Percentiles rank a stretch among this genome's conserved stretches.
These are phyloP conservation scores for Aurelia sp. DNA, from an alignment of 30 jellyfish, hydroid and myxozoan species.

Conservation along the genomic window DNA sequence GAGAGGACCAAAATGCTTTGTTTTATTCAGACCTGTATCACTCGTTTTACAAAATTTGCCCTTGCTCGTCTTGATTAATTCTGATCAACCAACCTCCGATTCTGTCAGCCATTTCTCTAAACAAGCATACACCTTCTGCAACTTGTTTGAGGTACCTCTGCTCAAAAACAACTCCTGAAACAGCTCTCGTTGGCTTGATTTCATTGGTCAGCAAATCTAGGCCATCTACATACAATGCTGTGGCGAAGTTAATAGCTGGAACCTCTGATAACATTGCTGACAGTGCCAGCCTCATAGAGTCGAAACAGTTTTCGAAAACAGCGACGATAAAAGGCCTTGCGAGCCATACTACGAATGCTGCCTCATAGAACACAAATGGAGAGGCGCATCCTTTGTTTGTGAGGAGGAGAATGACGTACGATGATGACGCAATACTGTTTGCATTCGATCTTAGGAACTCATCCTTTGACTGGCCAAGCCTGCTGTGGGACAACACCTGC, in stretches of 20 bases:
- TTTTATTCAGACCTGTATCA: no score
- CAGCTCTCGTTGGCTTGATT: slow-evolving; percentile 44
- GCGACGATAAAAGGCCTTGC: slow-evolving; percentile 42
- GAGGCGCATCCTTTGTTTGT: slow-evolving; percentile 55
- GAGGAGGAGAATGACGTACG: slow-evolving; percentile 40
- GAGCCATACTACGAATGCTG: slow-evolving; percentile 56
- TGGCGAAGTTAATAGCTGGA: slow-evolving; percentile 59
- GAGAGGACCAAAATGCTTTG: no score
- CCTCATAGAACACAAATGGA: slow-evolving; percentile 70
- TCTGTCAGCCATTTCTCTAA: slow-evolving; percentile 40
- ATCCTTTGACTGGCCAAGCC: slow-evolving; percentile 77
- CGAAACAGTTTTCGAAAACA: slow-evolving; percentile 33
- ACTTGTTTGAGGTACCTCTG: slow-evolving; percentile 53
- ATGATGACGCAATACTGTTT: slow-evolving; percentile 35
- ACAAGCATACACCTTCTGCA: slow-evolving; percentile 57
- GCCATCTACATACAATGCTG: slow-evolving; percentile 59
- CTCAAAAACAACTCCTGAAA: slow-evolving; percentile 60
- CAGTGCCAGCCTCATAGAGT: slow-evolving; percentile 23
- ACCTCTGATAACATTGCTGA: slow-evolving; percentile 36
- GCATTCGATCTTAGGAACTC: slow-evolving; percentile 62
- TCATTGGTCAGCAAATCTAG: slow-evolving; percentile 56
- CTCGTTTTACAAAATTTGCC: neutral
- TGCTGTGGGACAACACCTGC: slow-evolving; percentile 57
- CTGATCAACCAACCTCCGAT: slow-evolving; percentile 19
- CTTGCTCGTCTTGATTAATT: neutral